These are phyloP conservation scores for Acronicta aceris DNA, from an alignment of 2,888 invertebrate species.

Conservation along the genomic window DNA sequence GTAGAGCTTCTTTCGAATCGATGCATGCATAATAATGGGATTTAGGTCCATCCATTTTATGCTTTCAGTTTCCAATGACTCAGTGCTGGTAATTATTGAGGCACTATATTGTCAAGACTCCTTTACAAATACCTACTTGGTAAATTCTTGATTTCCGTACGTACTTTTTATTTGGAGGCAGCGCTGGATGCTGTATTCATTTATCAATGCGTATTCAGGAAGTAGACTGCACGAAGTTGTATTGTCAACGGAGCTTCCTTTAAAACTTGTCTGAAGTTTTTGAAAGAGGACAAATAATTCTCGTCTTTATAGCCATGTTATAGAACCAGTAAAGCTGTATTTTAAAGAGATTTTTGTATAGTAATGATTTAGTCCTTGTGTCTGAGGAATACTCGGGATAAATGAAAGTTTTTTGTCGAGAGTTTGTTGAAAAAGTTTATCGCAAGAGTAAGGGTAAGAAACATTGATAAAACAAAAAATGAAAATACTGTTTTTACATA, in stretches of 20 bases:
- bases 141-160: slow-evolving; percentile 27
- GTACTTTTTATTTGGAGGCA: slow-evolving; percentile 49
- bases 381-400: slow-evolving; percentile 5
- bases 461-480: slow-evolving; percentile 11
- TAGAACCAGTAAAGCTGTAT: slow-evolving; percentile 13
- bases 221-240: slow-evolving; percentile 50
- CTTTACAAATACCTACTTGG: slow-evolving; percentile 49
- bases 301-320: slow-evolving; percentile 29
- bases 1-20: slow-evolving; percentile 30
- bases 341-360: slow-evolving; percentile 29
- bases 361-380: slow-evolving; percentile 10
- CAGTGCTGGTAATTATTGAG: slow-evolving; percentile 38
- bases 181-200: slow-evolving; percentile 55
- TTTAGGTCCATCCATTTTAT: slow-evolving; percentile 25
- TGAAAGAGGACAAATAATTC: slow-evolving; percentile 45
- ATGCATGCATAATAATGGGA: slow-evolving; percentile 46
- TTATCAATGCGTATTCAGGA: slow-evolving; percentile 61
- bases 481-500: neutral
- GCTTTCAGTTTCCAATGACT: slow-evolving; percentile 7
- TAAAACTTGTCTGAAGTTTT: slow-evolving; percentile 40
- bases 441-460: slow-evolving; percentile 5
- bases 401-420: slow-evolving; percentile 29
- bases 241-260: slow-evolving; percentile 51
- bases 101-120: slow-evolving; percentile 61
- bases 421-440: slow-evolving; percentile 6